phyloP scores from a whole-genome alignment of 2,113 vertebrate genomes.

The Passerina amoena region DNA sequence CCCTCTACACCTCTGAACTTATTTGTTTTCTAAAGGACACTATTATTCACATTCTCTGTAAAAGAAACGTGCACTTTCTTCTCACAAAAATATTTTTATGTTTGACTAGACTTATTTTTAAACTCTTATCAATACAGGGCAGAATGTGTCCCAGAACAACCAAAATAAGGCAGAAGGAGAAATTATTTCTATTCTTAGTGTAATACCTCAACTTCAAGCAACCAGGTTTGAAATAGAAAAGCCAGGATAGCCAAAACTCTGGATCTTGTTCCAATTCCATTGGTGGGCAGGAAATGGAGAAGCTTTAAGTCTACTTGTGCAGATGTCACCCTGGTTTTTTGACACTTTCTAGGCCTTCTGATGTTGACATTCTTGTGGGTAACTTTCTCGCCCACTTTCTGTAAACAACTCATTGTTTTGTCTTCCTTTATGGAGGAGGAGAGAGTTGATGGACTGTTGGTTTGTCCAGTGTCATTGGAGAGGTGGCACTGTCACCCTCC shows the following conservation, averaged over 20 bases:
- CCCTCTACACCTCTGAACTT: not conserved
- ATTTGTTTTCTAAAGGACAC: not conserved
- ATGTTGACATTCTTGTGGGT: too few species aligned
- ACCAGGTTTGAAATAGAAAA: not conserved
- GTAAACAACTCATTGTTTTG: too few species aligned
- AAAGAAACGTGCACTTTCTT: not conserved
- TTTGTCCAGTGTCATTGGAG: too few species aligned
- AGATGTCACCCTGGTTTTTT: too few species aligned
- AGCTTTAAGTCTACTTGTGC: not conserved
- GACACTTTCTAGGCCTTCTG: too few species aligned
- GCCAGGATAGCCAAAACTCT: not conserved
- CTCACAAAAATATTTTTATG: slow-evolving; percentile 38
- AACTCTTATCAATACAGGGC: slow-evolving; percentile 16
- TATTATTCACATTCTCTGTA: slow-evolving; percentile 8
- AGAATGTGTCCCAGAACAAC: not conserved
- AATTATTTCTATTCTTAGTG: not conserved
- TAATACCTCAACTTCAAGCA: not conserved
- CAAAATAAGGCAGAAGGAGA: slow-evolving; percentile 1
- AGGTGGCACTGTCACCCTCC: too few species aligned
- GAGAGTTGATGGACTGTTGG: too few species aligned
- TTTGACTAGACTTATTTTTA: slow-evolving; percentile 42
- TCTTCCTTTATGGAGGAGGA: too few species aligned
- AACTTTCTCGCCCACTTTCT: too few species aligned
- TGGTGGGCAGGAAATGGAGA: not conserved
- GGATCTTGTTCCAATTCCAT: not conserved